Base-by-base conservation (phyloP, 1,140 invertebrate species). In the Drosophila seguyi region DNA sequence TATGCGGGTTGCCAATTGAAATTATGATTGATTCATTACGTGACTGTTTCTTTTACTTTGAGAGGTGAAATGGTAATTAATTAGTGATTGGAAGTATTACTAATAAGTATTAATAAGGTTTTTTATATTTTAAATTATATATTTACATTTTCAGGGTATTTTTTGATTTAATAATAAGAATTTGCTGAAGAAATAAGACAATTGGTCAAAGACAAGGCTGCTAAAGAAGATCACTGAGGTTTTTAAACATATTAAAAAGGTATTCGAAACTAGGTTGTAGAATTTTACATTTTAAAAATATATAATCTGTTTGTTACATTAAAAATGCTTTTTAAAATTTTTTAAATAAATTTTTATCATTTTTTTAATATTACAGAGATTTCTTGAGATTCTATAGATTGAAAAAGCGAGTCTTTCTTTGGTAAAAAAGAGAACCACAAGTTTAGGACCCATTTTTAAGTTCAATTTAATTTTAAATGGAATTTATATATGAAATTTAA, bases 1-100 rank as follows among this genome's bases (percentile, higher is more conserved):
- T 11, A 69, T 69, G 66, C 66, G 66, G 66, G 66, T 66, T n/a
- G 20, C 27, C 14, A 20, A 68, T 67, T 16, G 60, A 31, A 47
- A 34, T 50, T 2, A 36, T 39, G 39, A 66, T 62, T 36, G 42
- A 55, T 11, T 11, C 13, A 36, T 36, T 34, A 50, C 4, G 16
- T 4, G 1, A 50, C 29, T 29, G 4, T 13, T 31, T 50, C 1
- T 1, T 3, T 18, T 18, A 13, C 1, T 50, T 29, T n/a, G 7
- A 1, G 16, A n/a, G 47, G 47, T 50, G 10, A 29, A 50, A 18
- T 20, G 11, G 18, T 6, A 22, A 50, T 0, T 4, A 44, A 50
- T 0, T 31, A 5, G 0, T 6, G 1, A 10, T 4, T 7, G n/a
- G n/a, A n/a, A n/a, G n/a, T n/a, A n/a, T n/a, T n/a, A n/a, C n/a